A percentile compares a stretch with the other conserved stretches of the same genome.
phyloP scores from a whole-genome alignment of 1,140 invertebrate species.

The Brachionus plicatilis region DNA sequence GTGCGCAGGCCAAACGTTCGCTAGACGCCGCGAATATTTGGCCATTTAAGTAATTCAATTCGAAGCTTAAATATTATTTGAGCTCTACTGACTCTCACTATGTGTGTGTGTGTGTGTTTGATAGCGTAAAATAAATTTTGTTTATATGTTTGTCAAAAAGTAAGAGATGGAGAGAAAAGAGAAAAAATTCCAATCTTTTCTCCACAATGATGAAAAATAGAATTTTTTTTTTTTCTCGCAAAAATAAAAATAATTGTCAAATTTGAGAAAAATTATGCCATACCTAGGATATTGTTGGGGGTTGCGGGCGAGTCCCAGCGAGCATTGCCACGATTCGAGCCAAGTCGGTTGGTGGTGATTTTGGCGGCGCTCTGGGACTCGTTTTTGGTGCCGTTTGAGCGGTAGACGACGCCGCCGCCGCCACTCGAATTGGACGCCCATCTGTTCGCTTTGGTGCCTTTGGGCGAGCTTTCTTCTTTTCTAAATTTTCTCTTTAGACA shows the following conservation, averaged over 20 bases:
- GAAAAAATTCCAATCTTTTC: slow-evolving; percentile 23
- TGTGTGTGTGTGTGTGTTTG: not conserved
- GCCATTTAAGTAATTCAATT: not conserved
- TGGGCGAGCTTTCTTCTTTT: not conserved
- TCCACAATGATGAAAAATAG: not conserved
- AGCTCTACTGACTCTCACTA: not conserved
- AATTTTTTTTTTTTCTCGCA: not conserved
- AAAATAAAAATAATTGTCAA: not conserved
- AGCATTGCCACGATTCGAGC: not conserved
- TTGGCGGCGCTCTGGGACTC: not conserved
- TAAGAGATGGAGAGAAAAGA: not conserved
- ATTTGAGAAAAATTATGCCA: not conserved
- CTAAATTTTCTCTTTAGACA: not conserved
- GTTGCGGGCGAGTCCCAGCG: not conserved
- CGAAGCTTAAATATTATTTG: not conserved
- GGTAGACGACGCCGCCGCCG: not conserved
- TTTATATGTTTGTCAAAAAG: slow-evolving; percentile 22
- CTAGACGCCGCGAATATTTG: not conserved
- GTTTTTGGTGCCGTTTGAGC: not conserved
- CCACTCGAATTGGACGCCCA: not conserved
- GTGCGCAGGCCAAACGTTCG: not conserved
- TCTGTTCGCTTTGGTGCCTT: not conserved
- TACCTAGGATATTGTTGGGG: slow-evolving; percentile 21
- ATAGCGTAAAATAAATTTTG: not conserved
- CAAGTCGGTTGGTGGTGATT: not conserved